These are phyloP conservation scores for Mormyrus iriodes DNA, from an alignment of 2,113 vertebrate species.

Conservation along the genomic window DNA sequence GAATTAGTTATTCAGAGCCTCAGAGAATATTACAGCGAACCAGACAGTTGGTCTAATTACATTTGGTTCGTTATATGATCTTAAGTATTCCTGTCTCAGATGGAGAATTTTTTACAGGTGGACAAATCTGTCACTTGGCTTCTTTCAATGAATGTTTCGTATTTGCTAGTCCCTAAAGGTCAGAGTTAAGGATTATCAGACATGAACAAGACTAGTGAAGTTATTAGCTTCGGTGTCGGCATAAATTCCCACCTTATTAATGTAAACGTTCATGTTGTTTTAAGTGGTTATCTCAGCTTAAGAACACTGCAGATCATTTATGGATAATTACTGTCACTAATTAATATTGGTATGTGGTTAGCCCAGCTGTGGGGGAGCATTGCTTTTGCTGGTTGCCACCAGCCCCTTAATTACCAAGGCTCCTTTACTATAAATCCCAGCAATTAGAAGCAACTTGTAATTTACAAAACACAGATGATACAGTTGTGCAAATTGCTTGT, in stretches of 20 bases:
- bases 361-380: neutral
- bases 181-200: neutral
- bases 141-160: neutral
- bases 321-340: neutral
- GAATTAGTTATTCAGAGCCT: neutral
- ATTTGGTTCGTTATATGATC: neutral
- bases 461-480: neutral
- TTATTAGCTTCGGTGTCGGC: neutral
- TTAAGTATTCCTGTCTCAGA: neutral
- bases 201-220: neutral
- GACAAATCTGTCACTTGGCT: neutral
- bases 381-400: neutral
- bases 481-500: neutral
- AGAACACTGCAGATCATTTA: neutral
- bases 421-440: neutral
- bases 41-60: slow-evolving; percentile 2
- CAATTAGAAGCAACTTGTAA: neutral
- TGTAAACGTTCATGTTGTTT: neutral
- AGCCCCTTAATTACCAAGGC: neutral
- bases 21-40: neutral
- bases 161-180: neutral
- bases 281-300: neutral
- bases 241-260: neutral
- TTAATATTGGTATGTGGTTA: neutral
- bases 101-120: neutral